phyloP scores from a whole-genome alignment of 2,113 vertebrate species.

The Pteruthius melanotis region DNA sequence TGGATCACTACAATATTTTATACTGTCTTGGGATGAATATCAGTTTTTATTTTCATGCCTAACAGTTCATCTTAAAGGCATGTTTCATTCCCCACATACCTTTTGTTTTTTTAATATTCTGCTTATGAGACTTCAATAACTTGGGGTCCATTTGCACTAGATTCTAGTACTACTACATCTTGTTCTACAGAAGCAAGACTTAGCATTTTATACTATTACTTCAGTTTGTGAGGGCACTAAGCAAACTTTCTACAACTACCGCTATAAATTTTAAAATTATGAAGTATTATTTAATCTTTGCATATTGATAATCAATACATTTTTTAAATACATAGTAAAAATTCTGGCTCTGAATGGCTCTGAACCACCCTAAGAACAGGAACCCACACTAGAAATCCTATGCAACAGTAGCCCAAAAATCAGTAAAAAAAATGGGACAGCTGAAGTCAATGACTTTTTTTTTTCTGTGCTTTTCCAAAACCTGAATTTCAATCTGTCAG shows the following conservation, averaged over 20 bases:
- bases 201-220: background rate
- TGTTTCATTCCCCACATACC: background rate
- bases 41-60: background rate
- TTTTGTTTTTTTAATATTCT: background rate
- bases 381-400: background rate
- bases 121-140: background rate
- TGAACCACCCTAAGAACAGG: background rate
- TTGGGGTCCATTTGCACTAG: background rate
- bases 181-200: background rate
- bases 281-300: background rate
- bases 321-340: background rate
- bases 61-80: background rate
- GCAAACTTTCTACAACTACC: background rate
- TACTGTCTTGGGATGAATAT: background rate
- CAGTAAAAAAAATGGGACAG: background rate
- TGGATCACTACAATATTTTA: background rate
- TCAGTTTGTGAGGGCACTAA: background rate
- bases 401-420: background rate
- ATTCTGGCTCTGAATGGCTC: background rate
- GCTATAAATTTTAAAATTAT: background rate
- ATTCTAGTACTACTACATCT: background rate
- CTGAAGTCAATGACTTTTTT: background rate
- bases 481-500: background rate
- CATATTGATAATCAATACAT: background rate
- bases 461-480: background rate